Evolutionary conservation across 2,113 vertebrate species (phyloP).

Genomic region (Cinclus cinclus): DNA sequence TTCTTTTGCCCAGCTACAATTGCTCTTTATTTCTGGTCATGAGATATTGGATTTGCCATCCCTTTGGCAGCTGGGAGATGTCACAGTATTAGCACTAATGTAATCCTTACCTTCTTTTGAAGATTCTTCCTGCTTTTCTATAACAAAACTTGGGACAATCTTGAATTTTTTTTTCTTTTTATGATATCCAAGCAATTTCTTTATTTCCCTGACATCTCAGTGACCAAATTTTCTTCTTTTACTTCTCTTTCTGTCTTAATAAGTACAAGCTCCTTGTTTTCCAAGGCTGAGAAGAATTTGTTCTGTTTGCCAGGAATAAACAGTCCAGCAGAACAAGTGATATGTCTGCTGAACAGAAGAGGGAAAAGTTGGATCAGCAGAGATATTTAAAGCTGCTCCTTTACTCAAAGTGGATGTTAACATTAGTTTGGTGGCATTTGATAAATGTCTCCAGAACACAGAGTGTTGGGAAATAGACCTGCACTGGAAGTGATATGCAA

Average conservation of each 20-base stretch:
- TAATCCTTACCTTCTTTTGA: not conserved
- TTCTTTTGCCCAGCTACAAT: not conserved
- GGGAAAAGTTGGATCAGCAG: not conserved
- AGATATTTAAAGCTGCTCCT: constrained; percentile 25
- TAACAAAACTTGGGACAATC: not conserved
- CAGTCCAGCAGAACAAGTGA: constrained; percentile 7
- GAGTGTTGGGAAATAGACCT: constrained; percentile 27
- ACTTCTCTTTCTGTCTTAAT: constrained; percentile 20
- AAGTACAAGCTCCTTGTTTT: constrained; percentile 7
- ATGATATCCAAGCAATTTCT: not conserved
- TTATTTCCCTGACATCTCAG: not conserved
- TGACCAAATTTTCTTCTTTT: not conserved
- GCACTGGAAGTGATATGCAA: not conserved
- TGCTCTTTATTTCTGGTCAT: constrained; percentile 13
- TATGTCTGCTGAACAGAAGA: constrained; percentile 1
- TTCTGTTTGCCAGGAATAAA: constrained; percentile 43
- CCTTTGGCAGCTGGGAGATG: not conserved
- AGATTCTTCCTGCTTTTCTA: not conserved
- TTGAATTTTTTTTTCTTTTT: not conserved
- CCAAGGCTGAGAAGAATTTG: constrained; percentile 19
- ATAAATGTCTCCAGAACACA: not conserved
- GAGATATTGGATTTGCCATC: constrained; percentile 8
- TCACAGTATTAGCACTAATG: not conserved
- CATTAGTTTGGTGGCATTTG: not conserved
- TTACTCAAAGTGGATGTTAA: constrained; percentile 25